These are phyloP conservation scores for Bucco capensis DNA, from an alignment of 2,113 vertebrate species.

Conservation along the genomic window DNA sequence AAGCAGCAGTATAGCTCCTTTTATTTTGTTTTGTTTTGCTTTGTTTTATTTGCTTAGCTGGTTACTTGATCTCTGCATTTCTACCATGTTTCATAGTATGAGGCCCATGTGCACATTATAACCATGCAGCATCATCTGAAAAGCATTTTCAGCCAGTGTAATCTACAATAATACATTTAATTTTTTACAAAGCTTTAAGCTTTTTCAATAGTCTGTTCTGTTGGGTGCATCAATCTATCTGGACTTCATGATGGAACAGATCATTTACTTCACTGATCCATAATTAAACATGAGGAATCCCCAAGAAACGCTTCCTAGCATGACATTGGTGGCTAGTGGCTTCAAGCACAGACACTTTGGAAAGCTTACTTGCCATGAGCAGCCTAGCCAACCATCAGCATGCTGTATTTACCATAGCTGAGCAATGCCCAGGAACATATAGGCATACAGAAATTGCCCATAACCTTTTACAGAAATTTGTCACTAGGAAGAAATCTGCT, in stretches of 20 bases:
- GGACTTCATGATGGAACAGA: neutral
- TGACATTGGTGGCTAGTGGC: neutral
- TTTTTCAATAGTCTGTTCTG: neutral
- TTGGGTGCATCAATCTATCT: neutral
- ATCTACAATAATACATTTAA: neutral
- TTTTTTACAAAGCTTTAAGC: neutral
- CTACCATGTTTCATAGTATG: neutral
- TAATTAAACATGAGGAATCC: slow-evolving; percentile 35
- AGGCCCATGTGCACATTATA: neutral
- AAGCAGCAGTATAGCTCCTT: neutral
- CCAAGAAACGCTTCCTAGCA: neutral
- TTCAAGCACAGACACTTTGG: neutral
- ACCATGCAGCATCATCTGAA: neutral
- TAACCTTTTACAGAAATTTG: neutral
- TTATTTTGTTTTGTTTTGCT: too few relatives aligned
- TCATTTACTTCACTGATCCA: slow-evolving; percentile 1
- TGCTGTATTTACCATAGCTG: neutral
- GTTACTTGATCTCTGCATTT: neutral
- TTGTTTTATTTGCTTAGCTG: neutral
- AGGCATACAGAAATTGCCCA: neutral
- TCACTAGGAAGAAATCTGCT: neutral
- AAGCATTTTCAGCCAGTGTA: neutral
- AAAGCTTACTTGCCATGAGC: neutral
- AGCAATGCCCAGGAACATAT: neutral
- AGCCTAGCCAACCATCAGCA: neutral